A percentile compares a stretch with the other conserved stretches of the same genome.
These are phyloP conservation scores for Synergus gifuensis DNA, from an alignment of 2,888 invertebrate genomes.

Conservation along the genomic window DNA sequence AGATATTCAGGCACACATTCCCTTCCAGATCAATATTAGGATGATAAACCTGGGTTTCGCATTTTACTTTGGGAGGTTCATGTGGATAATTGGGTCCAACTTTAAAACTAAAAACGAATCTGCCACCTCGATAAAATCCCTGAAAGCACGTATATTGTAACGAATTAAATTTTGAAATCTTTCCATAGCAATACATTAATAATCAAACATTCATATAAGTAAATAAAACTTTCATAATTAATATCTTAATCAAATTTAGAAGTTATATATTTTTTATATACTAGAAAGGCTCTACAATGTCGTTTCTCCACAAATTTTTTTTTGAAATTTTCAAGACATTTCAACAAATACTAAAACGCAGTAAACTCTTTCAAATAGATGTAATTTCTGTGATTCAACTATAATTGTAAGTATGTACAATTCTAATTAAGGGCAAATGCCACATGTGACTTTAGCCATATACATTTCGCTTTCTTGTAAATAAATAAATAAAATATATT, in stretches of 20 bases:
- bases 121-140: conserved; percentile 96
- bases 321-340: background rate
- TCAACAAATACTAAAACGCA: background rate
- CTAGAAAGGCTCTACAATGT: too few relatives aligned
- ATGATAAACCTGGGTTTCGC: conserved; percentile 98
- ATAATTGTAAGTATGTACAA: too few relatives aligned
- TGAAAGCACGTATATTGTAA: conserved; percentile 69
- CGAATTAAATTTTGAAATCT: background rate
- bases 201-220: background rate
- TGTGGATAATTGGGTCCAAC: conserved; percentile 99
- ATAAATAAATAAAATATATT: too few relatives aligned
- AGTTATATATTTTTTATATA: background rate
- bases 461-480: too few relatives aligned
- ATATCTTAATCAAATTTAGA: background rate
- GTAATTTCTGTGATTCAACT: background rate
- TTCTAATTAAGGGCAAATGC: too few relatives aligned
- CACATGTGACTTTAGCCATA: too few relatives aligned
- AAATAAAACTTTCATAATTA: conserved; percentile 10
- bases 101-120: conserved; percentile 98
- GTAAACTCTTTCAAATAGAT: conserved; percentile 3
- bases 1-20: conserved; percentile 97
- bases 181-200: background rate
- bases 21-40: conserved; percentile 99
- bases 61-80: conserved; percentile 99
- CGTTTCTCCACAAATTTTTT: background rate